phyloP scores from a whole-genome alignment of 2,113 vertebrate species.

The Tonatia bakeri region DNA sequence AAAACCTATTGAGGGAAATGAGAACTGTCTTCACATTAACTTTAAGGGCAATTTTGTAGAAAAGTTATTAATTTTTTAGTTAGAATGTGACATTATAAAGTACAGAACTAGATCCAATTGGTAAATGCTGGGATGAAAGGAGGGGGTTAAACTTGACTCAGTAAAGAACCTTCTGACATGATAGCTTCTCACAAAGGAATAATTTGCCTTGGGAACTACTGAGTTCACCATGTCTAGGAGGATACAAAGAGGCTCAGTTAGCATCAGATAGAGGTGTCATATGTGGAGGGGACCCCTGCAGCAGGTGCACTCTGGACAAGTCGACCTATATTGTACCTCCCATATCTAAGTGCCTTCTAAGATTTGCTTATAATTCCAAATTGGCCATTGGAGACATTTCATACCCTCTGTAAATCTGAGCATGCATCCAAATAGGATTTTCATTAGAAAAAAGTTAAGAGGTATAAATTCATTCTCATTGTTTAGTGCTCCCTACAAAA shows the following conservation, averaged over 20 bases:
- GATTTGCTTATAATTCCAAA: conserved; percentile 21
- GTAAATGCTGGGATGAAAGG: neutral
- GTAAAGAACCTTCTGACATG: neutral
- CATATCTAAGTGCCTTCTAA: neutral
- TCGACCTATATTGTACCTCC: neutral
- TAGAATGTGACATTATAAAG: neutral
- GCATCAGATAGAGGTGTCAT: neutral
- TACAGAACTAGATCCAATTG: neutral
- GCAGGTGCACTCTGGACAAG: neutral
- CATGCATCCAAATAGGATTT: neutral
- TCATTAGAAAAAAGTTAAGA: neutral
- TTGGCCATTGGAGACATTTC: neutral
- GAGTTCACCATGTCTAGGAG: neutral
- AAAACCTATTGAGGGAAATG: neutral
- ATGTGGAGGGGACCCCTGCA: neutral
- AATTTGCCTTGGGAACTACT: neutral
- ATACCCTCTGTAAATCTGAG: neutral
- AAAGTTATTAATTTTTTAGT: neutral
- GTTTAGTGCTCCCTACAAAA: neutral
- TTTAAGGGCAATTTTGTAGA: neutral
- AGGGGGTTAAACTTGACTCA: neutral
- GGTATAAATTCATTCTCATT: neutral
- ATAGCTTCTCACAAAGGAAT: neutral
- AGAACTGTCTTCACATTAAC: neutral
- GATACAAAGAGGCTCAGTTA: neutral